A percentile compares a stretch with the other conserved stretches of the same genome.
phyloP scores from a whole-genome alignment of 64 coral and sea anemone species.

The Exaiptasia diaphana region DNA sequence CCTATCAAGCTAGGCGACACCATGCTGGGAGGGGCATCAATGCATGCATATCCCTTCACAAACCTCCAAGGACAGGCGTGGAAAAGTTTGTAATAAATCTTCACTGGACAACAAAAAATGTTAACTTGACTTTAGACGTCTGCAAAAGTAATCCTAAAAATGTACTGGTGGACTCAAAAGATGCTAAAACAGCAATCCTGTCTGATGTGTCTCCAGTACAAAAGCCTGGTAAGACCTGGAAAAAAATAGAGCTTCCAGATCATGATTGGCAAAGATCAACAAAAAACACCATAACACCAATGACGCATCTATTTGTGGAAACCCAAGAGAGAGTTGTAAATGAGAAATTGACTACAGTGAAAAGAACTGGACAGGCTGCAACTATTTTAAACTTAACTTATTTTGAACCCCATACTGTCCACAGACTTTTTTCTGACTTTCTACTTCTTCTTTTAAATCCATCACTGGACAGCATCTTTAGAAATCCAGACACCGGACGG shows the following conservation, averaged over 20 bases:
- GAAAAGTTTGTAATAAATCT: background rate
- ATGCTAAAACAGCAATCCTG: conserved; percentile 38
- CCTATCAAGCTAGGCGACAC: background rate
- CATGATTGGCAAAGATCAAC: conserved; percentile 35
- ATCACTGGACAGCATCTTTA: conserved; percentile 13
- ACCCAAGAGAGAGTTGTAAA: background rate
- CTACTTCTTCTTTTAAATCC: conserved; percentile 9
- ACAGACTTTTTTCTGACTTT: conserved; percentile 7
- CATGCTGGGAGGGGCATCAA: conserved; percentile 20
- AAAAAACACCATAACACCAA: conserved; percentile 22
- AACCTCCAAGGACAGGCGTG: conserved; percentile 11
- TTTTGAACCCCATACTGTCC: conserved; percentile 43
- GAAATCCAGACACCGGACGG: conserved; percentile 23
- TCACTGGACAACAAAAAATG: background rate
- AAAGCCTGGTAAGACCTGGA: conserved; percentile 43
- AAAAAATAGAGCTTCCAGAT: conserved; percentile 17
- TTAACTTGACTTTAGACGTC: background rate
- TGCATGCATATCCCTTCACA: conserved; percentile 44
- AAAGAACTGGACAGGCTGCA: conserved; percentile 24
- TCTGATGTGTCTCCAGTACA: conserved; percentile 37
- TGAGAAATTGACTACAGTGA: background rate
- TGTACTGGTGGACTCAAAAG: conserved; percentile 51
- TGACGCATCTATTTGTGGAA: conserved; percentile 41
- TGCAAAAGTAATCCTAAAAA: conserved; percentile 14
- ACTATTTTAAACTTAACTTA: conserved; percentile 12